phyloP scores from a whole-genome alignment of 2,797 vertebrate genomes.

The Sarcoramphus papa region DNA sequence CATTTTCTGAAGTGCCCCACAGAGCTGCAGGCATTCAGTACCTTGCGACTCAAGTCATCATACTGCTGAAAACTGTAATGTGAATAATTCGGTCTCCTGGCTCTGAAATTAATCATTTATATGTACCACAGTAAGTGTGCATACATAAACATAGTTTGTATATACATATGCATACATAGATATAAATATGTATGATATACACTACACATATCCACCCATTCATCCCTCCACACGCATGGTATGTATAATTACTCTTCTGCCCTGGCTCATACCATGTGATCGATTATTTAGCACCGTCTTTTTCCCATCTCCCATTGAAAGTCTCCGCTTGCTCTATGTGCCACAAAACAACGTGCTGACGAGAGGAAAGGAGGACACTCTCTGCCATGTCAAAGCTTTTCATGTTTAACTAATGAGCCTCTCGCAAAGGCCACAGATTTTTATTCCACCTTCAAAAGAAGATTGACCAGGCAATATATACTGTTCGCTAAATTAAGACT shows the following conservation, averaged over 20 bases:
- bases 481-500: neutral
- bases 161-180: accelerated
- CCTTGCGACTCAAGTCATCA: neutral
- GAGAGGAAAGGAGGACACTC: neutral
- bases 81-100: neutral
- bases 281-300: neutral
- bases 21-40: neutral
- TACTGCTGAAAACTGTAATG: neutral
- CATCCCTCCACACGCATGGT: neutral
- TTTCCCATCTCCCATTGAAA: neutral
- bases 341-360: accelerated
- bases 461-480: neutral
- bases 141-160: neutral
- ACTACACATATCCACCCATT: neutral
- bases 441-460: neutral
- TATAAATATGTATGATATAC: neutral
- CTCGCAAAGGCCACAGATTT: neutral
- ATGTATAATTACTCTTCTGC: neutral
- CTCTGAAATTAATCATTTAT: neutral
- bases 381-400: neutral
- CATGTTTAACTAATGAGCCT: neutral
- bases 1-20: neutral
- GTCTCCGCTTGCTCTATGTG: neutral
- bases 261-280: neutral
- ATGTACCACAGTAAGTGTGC: neutral